phyloP scores from a whole-genome alignment of 2,113 vertebrate species.

The Origma solitaria region DNA sequence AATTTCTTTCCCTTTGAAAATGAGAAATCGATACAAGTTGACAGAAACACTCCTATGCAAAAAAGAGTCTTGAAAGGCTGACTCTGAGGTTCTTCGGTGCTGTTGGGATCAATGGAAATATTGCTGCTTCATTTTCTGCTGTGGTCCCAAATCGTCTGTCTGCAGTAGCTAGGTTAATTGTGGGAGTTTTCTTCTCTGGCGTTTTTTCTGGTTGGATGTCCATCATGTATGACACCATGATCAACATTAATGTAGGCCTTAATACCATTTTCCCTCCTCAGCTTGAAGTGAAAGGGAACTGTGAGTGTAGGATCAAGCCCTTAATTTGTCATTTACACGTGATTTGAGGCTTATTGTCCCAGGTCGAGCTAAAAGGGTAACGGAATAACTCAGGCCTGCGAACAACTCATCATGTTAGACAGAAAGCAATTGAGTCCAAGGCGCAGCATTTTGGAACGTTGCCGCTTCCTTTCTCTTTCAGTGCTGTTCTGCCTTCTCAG shows the following conservation, averaged over 20 bases:
- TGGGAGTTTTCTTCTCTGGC: not conserved
- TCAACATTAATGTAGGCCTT: not conserved
- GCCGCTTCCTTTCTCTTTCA: constrained; percentile 32
- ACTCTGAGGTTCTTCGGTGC: not conserved
- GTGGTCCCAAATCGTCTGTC: not conserved
- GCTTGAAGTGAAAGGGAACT: not conserved
- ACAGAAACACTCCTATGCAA: not conserved
- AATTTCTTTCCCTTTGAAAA: not conserved
- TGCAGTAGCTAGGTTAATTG: not conserved
- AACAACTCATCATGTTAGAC: not conserved
- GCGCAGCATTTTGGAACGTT: not conserved
- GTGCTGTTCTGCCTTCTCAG: not conserved
- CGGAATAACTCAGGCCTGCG: not conserved
- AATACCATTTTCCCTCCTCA: not conserved
- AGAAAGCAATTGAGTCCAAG: constrained; percentile 16
- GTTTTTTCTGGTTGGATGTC: not conserved
- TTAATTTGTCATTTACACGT: constrained; percentile 8
- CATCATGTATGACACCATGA: not conserved
- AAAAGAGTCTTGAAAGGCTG: not conserved
- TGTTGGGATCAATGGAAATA: not conserved
- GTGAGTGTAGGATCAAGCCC: not conserved
- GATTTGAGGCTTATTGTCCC: not conserved
- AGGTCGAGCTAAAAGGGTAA: not conserved
- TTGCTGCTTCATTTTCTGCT: not conserved
- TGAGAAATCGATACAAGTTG: not conserved